Evolutionary conservation across 1,140 invertebrate species (phyloP).

Genomic region (Zaprionus vittiger): DNA sequence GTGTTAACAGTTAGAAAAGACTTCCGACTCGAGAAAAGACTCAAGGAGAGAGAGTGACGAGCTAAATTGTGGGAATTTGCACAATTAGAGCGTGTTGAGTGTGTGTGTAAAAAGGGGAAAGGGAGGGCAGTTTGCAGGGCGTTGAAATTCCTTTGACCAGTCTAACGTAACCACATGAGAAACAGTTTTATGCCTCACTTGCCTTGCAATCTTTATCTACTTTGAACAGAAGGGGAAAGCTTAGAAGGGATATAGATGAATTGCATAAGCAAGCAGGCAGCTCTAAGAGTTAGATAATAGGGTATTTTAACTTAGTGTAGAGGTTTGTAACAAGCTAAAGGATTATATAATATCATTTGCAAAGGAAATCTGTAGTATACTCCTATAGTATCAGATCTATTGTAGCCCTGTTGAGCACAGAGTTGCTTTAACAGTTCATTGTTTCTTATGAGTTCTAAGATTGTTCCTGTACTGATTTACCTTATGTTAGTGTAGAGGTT

Average conservation of each 20-base stretch:
- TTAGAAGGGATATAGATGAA: not conserved
- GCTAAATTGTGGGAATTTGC: slow-evolving; percentile 75
- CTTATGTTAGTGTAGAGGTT: no score
- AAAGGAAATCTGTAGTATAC: no score
- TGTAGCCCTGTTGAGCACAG: no score
- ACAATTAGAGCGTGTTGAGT: slow-evolving; percentile 75
- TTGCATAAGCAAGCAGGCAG: no score
- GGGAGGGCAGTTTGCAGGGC: not conserved
- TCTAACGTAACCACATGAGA: slow-evolving; percentile 27
- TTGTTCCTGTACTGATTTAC: no score
- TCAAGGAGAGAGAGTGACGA: slow-evolving; percentile 19
- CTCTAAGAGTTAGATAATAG: no score
- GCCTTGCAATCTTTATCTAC: not conserved
- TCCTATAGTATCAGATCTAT: no score
- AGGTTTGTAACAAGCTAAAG: no score
- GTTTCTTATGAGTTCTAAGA: no score
- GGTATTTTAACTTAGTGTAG: no score
- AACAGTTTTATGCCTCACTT: slow-evolving; percentile 17
- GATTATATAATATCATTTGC: no score
- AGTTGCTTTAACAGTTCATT: no score
- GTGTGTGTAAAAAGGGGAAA: not conserved
- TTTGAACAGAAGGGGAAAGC: not conserved
- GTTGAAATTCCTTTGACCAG: slow-evolving; percentile 23
- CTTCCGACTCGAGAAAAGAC: slow-evolving; percentile 1
- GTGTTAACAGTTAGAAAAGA: slow-evolving; percentile 43